Conservation (phyloP, 1,140 invertebrate species). For the Drosophila tristis region DNA sequence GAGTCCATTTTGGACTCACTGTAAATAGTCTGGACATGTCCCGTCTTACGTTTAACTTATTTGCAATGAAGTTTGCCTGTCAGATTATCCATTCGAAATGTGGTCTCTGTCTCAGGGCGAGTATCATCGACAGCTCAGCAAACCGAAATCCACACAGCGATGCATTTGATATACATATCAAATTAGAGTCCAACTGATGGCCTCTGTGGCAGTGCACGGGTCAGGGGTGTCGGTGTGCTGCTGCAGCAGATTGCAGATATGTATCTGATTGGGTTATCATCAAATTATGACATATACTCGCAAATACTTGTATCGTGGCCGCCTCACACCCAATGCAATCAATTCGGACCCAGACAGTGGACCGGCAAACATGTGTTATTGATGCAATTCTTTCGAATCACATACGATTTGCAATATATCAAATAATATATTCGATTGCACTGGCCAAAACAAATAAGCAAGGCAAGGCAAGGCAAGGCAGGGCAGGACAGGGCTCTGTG, state of each 20-base stretch:
- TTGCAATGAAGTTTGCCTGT: conserved; percentile 3
- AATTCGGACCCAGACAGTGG: conserved; percentile 15
- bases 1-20: too few species aligned
- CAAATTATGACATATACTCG: conserved; percentile 30
- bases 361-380: conserved; percentile 61
- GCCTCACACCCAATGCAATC: too few species aligned
- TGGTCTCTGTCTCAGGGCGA: conserved; percentile 15
- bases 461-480: conserved; percentile 2
- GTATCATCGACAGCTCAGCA: conserved; percentile 36
- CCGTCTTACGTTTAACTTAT: neutral
- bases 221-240: neutral
- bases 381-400: conserved; percentile 58
- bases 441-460: conserved; percentile 60
- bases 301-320: too few species aligned
- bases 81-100: conserved; percentile 11
- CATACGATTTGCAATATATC: conserved; percentile 52
- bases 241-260: conserved; percentile 1
- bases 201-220: neutral
- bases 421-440: conserved; percentile 50
- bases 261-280: conserved; percentile 36
- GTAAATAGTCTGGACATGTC: too few species aligned
- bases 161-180: conserved; percentile 13
- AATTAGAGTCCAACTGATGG: conserved; percentile 12
- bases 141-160: conserved; percentile 27
- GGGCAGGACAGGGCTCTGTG: neutral